Base-by-base conservation (phyloP, 2,888 invertebrate species). In the Epicampocera succincta region DNA sequence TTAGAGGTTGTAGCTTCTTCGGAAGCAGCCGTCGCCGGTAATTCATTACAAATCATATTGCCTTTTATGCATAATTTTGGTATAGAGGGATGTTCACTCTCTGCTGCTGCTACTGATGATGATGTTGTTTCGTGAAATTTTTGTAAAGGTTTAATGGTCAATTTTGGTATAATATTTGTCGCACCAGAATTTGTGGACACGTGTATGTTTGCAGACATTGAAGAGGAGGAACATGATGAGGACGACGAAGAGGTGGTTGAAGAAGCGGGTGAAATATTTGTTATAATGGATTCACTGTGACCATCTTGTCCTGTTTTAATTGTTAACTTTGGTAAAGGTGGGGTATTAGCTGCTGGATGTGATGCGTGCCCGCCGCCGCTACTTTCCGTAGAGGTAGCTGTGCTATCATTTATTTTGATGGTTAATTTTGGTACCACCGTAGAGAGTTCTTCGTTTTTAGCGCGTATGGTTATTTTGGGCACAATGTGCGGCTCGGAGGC, bases 281-380 rank as follows among this genome's bases (percentile, higher is more conserved):
- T 88, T 58, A 90, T 89, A 38, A 89, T 85, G 3, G 90, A 88
- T 75, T 90, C 90, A 46, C 85, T 87, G 11, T 87, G 87, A 15
- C 88, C 88, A 83, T 90, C 89, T 61, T 88, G 72, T 46, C 89
- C 88, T 0, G 93, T 92, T 88, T 93, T 93, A 66, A 93, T 93
- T 46, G 93, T 93, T 80, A 93, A 91, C 90, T 93, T 93, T 86
- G 93, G 93, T 87, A 93, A 88, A 86, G 92, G 92, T 52, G 90
- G 85, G 52, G 82, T 82, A 66, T 78, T 82, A 50, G 78, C 78
- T 9, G 82, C 78, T 52, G 82, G 40, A 87, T 90, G 85, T 86
- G 68, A 52, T 63, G 15, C 75, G 38, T 72, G 63, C 0, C 71
- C 46, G 33, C 33, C 33, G 33, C 33, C 33, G 33, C 33, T 33